Evolutionary conservation across 2,888 invertebrate genomes (phyloP), one percentile per base, ranked within the genome.

Genomic region (Micoletzkya japonica): DNA sequence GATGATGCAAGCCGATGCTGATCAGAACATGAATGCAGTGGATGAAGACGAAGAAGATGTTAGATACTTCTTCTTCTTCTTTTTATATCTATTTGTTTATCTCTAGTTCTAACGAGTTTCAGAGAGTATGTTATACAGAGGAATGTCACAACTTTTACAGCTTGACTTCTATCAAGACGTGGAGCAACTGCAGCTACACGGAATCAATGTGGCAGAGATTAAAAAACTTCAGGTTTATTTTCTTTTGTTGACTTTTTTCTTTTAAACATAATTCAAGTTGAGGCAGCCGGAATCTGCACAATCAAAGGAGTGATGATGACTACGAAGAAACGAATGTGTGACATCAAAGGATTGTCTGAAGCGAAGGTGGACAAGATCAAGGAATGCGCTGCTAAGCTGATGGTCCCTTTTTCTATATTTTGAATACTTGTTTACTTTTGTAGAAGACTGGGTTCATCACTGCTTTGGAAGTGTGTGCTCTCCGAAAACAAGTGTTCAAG

Each of bases 281-380:
- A 67, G 86, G 88, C 89, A 20, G 89, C 90, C 59, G 92, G 92
- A 76, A 91, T 92, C 81, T 92, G 91, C 82, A 92, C 92, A 0
- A 89, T 92, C 60, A 92, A 91, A 82, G 92, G 92, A 0, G 88
- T 92, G 70, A 91, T 91, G 85, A 92, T 92, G 92, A 90, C 90
- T 1, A 92, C 91, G 17, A 90, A 89, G 82, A 91, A 91, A 84
- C 91, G 90, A 82, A 85, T 92, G 68, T 89, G 90, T 79, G 89
- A 89, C 77, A 90, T 92, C 67, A 91, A 91, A 87, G 92, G 92
- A 4, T 90, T 92, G 82, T 91, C 91, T 28, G 91, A 91, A 79
- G 90, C 90, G 4, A 92, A 91, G 87, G 91, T 92, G 60, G 91
- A 91, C 71, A 91, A 91, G 88, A 91, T 92, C 72, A 91, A 91